These are phyloP conservation scores for Chunga burmeisteri DNA, from an alignment of 2,113 vertebrate species.

Conservation along the genomic window DNA sequence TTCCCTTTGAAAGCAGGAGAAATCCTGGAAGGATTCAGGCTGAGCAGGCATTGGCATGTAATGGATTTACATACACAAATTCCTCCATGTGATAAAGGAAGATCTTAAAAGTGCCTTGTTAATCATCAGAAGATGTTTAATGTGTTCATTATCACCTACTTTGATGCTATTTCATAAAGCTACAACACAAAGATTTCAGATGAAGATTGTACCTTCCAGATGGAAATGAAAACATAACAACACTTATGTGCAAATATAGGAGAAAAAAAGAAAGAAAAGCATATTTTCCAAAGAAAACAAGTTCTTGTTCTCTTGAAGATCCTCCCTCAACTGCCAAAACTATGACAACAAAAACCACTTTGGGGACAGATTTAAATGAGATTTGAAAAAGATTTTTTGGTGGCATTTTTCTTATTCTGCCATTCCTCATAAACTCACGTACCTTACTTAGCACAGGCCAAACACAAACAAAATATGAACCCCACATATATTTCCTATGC, in stretches of 20 bases:
- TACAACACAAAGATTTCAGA: not conserved
- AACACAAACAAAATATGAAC: not conserved
- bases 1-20: not conserved
- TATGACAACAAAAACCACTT: not conserved
- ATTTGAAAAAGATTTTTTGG: not conserved
- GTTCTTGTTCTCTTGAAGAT: conserved; percentile 26
- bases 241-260: not conserved
- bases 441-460: not conserved
- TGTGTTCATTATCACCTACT: not conserved
- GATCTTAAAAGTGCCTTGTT: not conserved
- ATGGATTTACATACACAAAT: not conserved
- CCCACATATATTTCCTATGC: not conserved
- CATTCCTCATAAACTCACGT: not conserved
- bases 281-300: conserved; percentile 22
- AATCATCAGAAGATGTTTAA: not conserved
- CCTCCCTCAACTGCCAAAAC: conserved; percentile 9
- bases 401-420: not conserved
- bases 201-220: conserved; percentile 15
- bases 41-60: not conserved
- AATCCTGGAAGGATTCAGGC: not conserved
- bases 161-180: not conserved
- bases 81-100: not conserved
- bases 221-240: not conserved
- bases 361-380: not conserved
- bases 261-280: not conserved